Conservation (phyloP, 2,797 vertebrate species). For the Poeciliopsis infans region DNA sequence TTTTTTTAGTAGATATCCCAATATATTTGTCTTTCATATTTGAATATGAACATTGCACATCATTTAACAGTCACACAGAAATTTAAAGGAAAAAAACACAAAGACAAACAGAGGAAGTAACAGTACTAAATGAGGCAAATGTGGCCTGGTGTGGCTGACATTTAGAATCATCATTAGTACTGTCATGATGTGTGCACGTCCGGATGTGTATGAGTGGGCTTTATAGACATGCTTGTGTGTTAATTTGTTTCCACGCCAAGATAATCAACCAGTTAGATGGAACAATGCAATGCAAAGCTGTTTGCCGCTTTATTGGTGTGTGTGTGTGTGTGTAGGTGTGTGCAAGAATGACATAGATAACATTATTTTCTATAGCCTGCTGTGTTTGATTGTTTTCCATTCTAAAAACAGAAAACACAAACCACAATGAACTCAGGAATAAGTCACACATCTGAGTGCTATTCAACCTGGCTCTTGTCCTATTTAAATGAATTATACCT, state of each 20-base stretch:
- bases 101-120: constrained; percentile 47
- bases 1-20: not conserved
- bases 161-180: constrained; percentile 73
- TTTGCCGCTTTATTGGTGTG: constrained; percentile 24
- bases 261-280: constrained; percentile 63
- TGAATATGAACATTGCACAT: constrained; percentile 16
- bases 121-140: constrained; percentile 68
- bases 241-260: constrained; percentile 54
- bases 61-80: constrained; percentile 22
- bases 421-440: constrained; percentile 49
- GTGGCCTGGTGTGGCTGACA: constrained; percentile 70
- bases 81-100: constrained; percentile 36
- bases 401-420: constrained; percentile 33
- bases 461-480: constrained; percentile 26
- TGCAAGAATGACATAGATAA: constrained; percentile 50
- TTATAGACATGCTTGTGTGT: constrained; percentile 25
- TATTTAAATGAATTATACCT: constrained; percentile 29
- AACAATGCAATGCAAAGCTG: constrained; percentile 56
- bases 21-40: constrained; percentile 3
- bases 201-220: constrained; percentile 18
- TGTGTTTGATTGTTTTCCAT: constrained; percentile 43
- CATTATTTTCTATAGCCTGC: constrained; percentile 49
- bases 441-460: constrained; percentile 26
- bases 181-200: constrained; percentile 11
- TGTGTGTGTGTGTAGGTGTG: not conserved